Base-by-base conservation (phyloP, 1,140 invertebrate genomes). In the Phocides pigmalion region DNA sequence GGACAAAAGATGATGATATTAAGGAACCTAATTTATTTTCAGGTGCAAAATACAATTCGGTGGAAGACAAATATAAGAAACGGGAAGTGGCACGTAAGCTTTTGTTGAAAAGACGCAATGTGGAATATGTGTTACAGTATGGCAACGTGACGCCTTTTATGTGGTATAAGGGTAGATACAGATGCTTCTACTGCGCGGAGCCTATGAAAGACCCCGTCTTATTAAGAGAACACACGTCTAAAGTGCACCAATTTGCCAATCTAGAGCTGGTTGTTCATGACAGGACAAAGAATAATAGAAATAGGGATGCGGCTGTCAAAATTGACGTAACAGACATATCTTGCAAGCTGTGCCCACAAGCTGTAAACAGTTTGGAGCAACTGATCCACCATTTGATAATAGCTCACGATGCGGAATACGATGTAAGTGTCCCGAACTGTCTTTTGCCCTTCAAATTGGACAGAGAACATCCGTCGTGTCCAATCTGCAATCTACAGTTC, bases 341-440 rank as follows among this genome's bases (percentile, higher is more conserved):
- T 14, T 90, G 88, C 47, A 88, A 83, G 25, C 74, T 87, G 0
- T 90, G 88, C 20, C 54, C 72, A 0, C 62, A 86, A 53, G 15
- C 65, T 0, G 67, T 89, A 0, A 67, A 64, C 4, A 78, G 72
- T 49, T 44, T 90, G 5, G 85, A 89, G 59, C 74, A 87, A 17
- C 41, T 90, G 0, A 84, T 90, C 8, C 77, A 88, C 41, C 87
- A 90, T 70, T 64, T 90, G 58, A 89, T 89, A 3, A 90, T 90
- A 50, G 80, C 87, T 9, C 88, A 90, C 41, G 88, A 90, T n/a
- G 87, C 85, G 0, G 85, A 89, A 20, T 89, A 90, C 22, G 88
- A 90, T 54, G 76, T 86, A 0, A 83, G 79, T 20, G 84, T 87
- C 0, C 84, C 81, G 0, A 90, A 90, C 16, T 90, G 88, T 64